Evolutionary conservation across 2,888 invertebrate genomes (phyloP).

Genomic region (Urechis unicinctus): DNA sequence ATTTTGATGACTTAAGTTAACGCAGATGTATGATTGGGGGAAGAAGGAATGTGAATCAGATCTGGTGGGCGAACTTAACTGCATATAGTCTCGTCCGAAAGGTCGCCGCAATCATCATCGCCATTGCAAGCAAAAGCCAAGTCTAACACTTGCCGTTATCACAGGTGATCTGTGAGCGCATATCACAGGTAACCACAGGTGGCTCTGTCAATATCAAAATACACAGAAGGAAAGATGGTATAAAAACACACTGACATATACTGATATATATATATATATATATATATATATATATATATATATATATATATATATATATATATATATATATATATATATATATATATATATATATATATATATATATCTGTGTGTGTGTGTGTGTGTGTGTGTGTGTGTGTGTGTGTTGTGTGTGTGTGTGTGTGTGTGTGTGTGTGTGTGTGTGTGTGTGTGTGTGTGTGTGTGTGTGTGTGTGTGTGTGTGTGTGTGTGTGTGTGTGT

Average conservation of each 20-base stretch:
- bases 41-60: slow-evolving; percentile 5
- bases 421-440: too few species aligned
- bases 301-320: not conserved
- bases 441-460: too few species aligned
- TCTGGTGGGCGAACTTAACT: slow-evolving; percentile 29
- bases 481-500: too few species aligned
- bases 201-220: not conserved
- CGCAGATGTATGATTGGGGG: not conserved
- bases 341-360: slow-evolving; percentile 1
- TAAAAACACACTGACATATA: not conserved
- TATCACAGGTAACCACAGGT: too few species aligned
- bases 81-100: slow-evolving; percentile 77
- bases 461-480: too few species aligned
- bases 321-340: not conserved
- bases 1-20: not conserved
- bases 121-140: slow-evolving; percentile 38
- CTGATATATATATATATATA: too few species aligned
- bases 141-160: too few species aligned
- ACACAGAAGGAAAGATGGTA: slow-evolving; percentile 1
- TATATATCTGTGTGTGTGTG: too few species aligned
- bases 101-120: slow-evolving; percentile 30
- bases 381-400: too few species aligned
- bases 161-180: too few species aligned
- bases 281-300: not conserved
- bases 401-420: too few species aligned